Evolutionary conservation across 2,797 vertebrate genomes (phyloP).

Genomic region (Strix occidentalis): DNA sequence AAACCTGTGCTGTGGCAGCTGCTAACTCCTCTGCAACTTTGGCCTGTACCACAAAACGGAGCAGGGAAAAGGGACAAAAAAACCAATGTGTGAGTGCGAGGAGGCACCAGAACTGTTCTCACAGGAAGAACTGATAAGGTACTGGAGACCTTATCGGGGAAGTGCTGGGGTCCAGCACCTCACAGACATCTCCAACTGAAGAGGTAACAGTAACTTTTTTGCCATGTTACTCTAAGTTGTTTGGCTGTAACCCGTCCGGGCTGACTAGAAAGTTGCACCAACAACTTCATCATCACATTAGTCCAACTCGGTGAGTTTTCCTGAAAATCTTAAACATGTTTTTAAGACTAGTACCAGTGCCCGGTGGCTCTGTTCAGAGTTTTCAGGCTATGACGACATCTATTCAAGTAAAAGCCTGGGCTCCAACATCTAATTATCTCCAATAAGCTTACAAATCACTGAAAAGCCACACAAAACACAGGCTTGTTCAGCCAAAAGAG

Average conservation of each 20-base stretch:
- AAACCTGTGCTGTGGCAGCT: conserved; percentile 81
- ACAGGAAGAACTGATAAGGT: background rate
- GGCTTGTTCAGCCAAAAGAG: background rate
- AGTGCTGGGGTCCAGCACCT: background rate
- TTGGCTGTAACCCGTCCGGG: background rate
- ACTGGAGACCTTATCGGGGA: background rate
- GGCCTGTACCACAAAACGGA: conserved; percentile 70
- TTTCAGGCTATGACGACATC: background rate
- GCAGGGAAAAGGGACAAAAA: background rate
- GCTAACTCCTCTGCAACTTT: conserved; percentile 89
- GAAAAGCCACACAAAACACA: background rate
- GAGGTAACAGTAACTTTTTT: background rate
- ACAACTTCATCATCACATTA: background rate
- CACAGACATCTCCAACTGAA: background rate
- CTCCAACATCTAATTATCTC: background rate
- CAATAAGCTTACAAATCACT: background rate
- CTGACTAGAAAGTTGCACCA: background rate
- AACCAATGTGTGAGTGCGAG: background rate
- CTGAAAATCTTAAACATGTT: background rate
- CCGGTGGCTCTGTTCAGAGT: background rate
- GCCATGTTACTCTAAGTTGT: fast-evolving
- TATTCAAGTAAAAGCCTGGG: background rate
- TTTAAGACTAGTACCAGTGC: background rate
- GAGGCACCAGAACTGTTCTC: background rate
- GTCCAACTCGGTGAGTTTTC: background rate